phyloP scores from a whole-genome alignment of 2,797 vertebrate genomes.

The Gambusia yucatana region DNA sequence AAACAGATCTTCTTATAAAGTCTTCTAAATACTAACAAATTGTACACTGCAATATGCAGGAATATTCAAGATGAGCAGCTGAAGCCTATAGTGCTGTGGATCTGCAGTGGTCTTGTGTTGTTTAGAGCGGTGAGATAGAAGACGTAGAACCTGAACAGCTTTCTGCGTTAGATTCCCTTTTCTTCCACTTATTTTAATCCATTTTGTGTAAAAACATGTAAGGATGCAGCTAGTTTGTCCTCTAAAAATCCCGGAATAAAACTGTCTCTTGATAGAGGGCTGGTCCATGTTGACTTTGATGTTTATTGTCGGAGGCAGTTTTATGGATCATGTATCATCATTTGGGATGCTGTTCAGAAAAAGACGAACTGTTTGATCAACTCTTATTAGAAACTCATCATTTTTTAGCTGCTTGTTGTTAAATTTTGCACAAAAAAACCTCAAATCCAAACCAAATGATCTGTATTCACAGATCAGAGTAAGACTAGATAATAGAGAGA shows the following conservation, averaged over 20 bases:
- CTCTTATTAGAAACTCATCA: neutral
- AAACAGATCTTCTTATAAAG: neutral
- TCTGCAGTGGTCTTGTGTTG: neutral
- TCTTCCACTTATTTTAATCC: neutral
- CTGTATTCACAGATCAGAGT: neutral
- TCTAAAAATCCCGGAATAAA: neutral
- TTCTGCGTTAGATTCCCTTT: neutral
- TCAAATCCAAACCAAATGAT: neutral
- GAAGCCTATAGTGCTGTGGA: neutral
- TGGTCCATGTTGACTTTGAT: too few relatives aligned
- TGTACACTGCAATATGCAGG: neutral
- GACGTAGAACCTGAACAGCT: neutral
- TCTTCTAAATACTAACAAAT: neutral
- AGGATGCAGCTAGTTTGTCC: neutral
- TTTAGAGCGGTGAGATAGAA: neutral
- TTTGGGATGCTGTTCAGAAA: too few relatives aligned
- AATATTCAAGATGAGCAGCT: neutral
- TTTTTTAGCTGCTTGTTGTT: neutral
- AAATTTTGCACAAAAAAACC: neutral
- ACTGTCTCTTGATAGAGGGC: neutral
- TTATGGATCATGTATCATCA: too few relatives aligned
- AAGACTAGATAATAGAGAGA: neutral
- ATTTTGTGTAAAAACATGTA: neutral
- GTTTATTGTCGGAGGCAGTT: neutral
- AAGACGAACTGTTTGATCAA: too few relatives aligned